Percentiles rank a stretch among this genome's conserved stretches.
These are phyloP conservation scores for Propithecus deckenii DNA, from an alignment of 2,797 vertebrate species.

Conservation along the genomic window DNA sequence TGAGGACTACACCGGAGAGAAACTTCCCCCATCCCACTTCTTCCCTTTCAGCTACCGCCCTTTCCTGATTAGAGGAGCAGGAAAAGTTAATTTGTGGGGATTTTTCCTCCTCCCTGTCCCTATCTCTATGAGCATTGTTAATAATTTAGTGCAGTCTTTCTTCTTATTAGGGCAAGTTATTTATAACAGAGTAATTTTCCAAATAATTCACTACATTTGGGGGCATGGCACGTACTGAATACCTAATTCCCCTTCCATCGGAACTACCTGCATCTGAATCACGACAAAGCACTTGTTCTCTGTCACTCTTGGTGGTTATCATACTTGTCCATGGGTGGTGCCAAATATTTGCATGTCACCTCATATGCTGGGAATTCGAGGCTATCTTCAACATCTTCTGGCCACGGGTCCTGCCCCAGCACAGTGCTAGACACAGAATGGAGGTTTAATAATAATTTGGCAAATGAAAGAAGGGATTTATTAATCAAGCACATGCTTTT, in stretches of 20 bases:
- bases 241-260: not conserved
- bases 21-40: not conserved
- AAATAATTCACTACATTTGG: not conserved
- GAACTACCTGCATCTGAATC: not conserved
- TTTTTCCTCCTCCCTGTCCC: not conserved
- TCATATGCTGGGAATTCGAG: not conserved
- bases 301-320: not conserved
- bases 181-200: slow-evolving; percentile 50
- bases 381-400: not conserved
- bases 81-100: not conserved
- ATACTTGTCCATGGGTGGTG: fast-evolving
- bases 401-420: not conserved
- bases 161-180: slow-evolving; percentile 29
- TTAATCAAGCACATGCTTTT: not conserved
- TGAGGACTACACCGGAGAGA: fast-evolving
- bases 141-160: slow-evolving; percentile 14
- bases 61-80: not conserved
- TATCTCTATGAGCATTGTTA: not conserved
- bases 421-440: not conserved
- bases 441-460: not conserved
- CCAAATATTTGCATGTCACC: not conserved
- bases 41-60: not conserved
- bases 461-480: not conserved
- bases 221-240: not conserved
- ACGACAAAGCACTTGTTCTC: not conserved